Base-by-base conservation (phyloP, 2,113 vertebrate species). In the Carollia perspicillata region DNA sequence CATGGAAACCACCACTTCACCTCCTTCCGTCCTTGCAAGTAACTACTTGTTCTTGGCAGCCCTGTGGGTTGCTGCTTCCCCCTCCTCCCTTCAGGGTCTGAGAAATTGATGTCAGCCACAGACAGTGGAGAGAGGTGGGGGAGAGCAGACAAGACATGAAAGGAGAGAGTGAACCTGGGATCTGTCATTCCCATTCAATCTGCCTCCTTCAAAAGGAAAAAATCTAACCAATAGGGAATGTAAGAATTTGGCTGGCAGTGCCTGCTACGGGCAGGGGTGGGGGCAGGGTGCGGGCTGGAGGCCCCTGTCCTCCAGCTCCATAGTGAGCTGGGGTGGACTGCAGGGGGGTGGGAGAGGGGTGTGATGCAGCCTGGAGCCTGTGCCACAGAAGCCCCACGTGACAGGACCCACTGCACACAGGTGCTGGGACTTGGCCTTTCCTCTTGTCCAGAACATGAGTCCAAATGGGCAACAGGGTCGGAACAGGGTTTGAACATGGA, bases 81-180 rank as follows among this genome's bases (percentile, higher is more conserved):
- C 5, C 1, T 2, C 60, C 4, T 13, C 47, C 9, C 60, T 80
- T 90, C 65, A 80, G 77, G 66, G 16, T 68, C 68, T 72, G 79
- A 92, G 84, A 78, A 79, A 80, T 84, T n/a, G 95, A 35, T 55
- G 77, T 37, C 51, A 95, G 51, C 72, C 79, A 1, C 5, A 88
- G 23, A 35, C 63, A 60, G 8, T 85, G 63, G 49, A n/a, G 94
- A 49, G 51, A 88, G 79, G 63, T 85, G 58, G 88, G 51, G 37
- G 35, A 47, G 26, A 23, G 84, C 35, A 74, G 68, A 69, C 40
- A 9, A 51, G 69, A 33, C 16, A 13, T 3, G 40, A 77, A 49
- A 75, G 17, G 28, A 89, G 53, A 95, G 63, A 75, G 92, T 84
- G 89, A 68, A 65, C 28, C 2, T 35, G 92, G 68, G 37, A 79